Conservation (phyloP, 2,888 invertebrate species). For the Chironomus tentans region DNA sequence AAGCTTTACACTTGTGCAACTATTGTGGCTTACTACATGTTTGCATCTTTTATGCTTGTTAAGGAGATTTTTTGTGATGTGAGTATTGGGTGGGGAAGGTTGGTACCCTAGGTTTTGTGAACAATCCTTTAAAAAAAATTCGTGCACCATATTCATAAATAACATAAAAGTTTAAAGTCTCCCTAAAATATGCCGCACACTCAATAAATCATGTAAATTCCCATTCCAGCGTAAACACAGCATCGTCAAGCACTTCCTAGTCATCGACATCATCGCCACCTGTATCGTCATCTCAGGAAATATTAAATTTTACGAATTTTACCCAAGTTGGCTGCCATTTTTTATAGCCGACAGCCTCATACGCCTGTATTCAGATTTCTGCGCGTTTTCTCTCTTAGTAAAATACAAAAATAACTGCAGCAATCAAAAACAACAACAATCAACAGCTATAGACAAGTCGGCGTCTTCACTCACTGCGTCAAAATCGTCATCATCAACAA, state of each 20-base stretch:
- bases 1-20: not conserved
- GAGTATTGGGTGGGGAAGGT: not conserved
- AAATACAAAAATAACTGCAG: not conserved
- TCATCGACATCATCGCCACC: not conserved
- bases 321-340: not conserved
- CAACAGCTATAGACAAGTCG: not conserved
- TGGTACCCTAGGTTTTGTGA: too few relatives aligned
- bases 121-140: too few relatives aligned
- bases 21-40: not conserved
- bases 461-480: not conserved
- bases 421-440: not conserved
- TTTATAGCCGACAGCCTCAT: not conserved
- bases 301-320: not conserved
- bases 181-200: too few relatives aligned
- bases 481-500: not conserved
- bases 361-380: not conserved
- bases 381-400: not conserved
- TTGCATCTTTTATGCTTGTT: not conserved
- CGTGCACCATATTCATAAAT: too few relatives aligned
- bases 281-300: not conserved
- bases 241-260: not conserved
- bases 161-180: not conserved
- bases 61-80: constrained; percentile 6
- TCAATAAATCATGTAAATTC: not conserved
- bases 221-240: not conserved